These are phyloP conservation scores for Grantiella picta DNA, from an alignment of 2,113 vertebrate species.

Conservation along the genomic window DNA sequence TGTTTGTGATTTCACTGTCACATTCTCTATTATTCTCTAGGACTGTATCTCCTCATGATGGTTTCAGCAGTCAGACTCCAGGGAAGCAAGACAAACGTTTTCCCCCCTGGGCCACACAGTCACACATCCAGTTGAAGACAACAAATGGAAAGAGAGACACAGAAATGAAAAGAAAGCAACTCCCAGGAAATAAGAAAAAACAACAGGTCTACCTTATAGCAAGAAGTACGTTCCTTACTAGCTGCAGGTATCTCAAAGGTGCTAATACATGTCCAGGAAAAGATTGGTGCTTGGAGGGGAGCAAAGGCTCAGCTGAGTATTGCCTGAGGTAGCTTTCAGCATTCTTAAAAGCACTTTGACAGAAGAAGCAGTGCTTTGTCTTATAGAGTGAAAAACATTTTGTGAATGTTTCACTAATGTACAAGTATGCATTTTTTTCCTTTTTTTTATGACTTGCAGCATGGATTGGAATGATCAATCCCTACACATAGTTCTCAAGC, in stretches of 20 bases:
- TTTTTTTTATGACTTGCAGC: neutral
- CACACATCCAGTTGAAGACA: neutral
- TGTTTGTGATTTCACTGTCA: neutral
- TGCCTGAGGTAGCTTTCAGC: neutral
- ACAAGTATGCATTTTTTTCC: accelerated
- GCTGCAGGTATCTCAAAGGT: neutral
- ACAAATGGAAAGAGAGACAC: neutral
- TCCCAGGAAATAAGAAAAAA: neutral
- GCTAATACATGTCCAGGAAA: neutral
- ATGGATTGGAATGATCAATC: neutral
- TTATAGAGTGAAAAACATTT: neutral
- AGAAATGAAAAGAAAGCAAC: neutral
- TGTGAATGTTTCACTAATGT: neutral
- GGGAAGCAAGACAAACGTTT: neutral
- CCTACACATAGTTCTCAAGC: neutral
- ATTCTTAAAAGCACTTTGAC: neutral
- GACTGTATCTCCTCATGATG: neutral
- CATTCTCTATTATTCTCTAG: neutral
- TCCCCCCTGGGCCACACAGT: accelerated
- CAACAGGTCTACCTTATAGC: neutral
- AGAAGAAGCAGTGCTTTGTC: neutral
- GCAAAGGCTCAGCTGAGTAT: neutral
- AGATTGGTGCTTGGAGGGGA: neutral
- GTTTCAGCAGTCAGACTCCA: neutral
- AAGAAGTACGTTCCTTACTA: neutral